Conservation (phyloP, 2,888 invertebrate species). For the Julus scanicus region DNA sequence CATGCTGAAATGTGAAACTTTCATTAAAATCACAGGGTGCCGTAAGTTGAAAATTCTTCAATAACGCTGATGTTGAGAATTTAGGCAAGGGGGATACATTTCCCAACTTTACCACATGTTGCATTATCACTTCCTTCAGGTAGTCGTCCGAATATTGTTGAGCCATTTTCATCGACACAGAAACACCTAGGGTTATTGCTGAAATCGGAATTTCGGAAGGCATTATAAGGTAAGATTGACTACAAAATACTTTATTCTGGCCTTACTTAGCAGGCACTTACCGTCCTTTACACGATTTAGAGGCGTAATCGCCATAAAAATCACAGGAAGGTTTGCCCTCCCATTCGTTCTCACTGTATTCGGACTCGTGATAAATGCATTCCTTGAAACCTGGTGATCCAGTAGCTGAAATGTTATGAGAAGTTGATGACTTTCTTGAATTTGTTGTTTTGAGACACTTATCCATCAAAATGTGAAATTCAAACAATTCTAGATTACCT, state of each 20-base stretch:
- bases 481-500: too few relatives aligned
- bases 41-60: too few relatives aligned
- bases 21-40: too few relatives aligned
- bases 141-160: conserved; percentile 53
- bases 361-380: neutral
- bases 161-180: conserved; percentile 51
- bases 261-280: neutral
- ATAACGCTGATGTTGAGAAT: too few relatives aligned
- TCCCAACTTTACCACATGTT: conserved; percentile 35
- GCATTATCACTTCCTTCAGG: conserved; percentile 23
- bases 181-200: conserved; percentile 53
- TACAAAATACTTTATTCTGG: neutral
- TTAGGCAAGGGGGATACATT: neutral
- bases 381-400: neutral
- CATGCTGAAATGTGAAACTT: conserved; percentile 54
- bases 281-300: conserved; percentile 50
- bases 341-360: neutral
- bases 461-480: too few relatives aligned
- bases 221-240: neutral
- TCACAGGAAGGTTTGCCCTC: conserved; percentile 41
- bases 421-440: neutral
- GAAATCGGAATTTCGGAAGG: neutral
- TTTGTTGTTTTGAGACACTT: too few relatives aligned
- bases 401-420: neutral
- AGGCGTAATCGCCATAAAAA: conserved; percentile 41